phyloP scores from a whole-genome alignment of 2,888 invertebrate genomes.

The Subacronicta megacephala region DNA sequence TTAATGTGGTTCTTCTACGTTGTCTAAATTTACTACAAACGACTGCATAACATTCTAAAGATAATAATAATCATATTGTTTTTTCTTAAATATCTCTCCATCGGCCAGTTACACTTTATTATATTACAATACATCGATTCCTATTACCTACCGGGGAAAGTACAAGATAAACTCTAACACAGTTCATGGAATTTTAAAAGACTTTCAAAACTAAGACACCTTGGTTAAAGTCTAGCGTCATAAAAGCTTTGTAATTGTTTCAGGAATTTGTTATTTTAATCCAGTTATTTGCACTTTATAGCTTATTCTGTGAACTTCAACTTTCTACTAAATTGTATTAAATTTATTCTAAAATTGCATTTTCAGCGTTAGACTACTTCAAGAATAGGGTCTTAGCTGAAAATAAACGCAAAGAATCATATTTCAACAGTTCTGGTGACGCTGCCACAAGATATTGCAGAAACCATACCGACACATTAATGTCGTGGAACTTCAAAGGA shows the following conservation, averaged over 20 bases:
- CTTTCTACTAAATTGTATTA: background rate
- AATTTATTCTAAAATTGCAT: constrained; percentile 1
- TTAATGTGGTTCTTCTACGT: no score
- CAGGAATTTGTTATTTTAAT: no score
- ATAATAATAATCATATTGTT: no score
- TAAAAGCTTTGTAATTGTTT: no score
- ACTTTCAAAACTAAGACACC: background rate
- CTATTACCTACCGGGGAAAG: background rate
- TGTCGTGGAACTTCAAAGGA: constrained; percentile 80
- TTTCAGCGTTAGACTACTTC: constrained; percentile 75
- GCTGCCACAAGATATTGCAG: constrained; percentile 60
- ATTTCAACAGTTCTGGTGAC: constrained; percentile 75
- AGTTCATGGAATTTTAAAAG: constrained; percentile 2
- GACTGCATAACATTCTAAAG: no score
- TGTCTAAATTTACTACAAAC: no score
- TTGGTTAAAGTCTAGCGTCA: no score
- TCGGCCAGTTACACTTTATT: no score
- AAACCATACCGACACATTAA: constrained; percentile 66
- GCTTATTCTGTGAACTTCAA: background rate
- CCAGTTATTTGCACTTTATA: background rate
- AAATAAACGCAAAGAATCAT: constrained; percentile 47
- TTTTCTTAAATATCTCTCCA: no score
- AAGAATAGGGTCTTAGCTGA: constrained; percentile 63
- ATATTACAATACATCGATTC: background rate
- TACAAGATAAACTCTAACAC: background rate